These are phyloP conservation scores for Melanotaenia duboulayi DNA, from an alignment of 2,113 vertebrate genomes.

Conservation along the genomic window DNA sequence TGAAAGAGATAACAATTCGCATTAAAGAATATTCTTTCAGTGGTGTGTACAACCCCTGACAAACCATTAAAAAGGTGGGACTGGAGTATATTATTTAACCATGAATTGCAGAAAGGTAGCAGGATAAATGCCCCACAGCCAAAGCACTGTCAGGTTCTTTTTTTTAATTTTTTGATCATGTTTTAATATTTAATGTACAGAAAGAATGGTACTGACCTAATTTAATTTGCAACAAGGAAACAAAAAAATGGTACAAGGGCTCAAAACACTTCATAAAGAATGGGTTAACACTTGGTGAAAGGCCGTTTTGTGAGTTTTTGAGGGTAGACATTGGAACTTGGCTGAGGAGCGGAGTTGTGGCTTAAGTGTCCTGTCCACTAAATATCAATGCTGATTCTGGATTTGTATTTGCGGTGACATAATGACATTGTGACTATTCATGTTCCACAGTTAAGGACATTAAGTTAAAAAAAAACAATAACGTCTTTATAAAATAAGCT, in stretches of 20 bases:
- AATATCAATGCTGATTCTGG: slow-evolving; percentile 61
- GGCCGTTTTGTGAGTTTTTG: slow-evolving; percentile 38
- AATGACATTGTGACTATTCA: slow-evolving; percentile 19
- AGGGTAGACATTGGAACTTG: slow-evolving; percentile 40
- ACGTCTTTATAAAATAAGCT: background rate
- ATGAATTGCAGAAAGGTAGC: too few relatives aligned
- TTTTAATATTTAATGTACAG: background rate
- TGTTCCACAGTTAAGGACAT: slow-evolving; percentile 10
- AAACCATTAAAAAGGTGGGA: too few relatives aligned
- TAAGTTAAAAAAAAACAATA: background rate
- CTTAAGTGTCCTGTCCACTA: slow-evolving; percentile 66
- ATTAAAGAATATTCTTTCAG: too few relatives aligned
- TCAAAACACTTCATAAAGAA: background rate
- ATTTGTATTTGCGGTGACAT: slow-evolving; percentile 50
- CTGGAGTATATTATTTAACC: too few relatives aligned
- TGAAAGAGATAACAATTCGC: too few relatives aligned
- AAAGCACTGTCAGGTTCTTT: too few relatives aligned
- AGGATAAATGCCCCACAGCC: too few relatives aligned
- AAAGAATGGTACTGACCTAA: background rate
- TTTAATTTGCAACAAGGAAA: background rate
- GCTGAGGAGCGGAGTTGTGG: slow-evolving; percentile 45
- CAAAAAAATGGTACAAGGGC: background rate
- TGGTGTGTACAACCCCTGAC: too few relatives aligned
- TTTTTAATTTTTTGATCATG: background rate
- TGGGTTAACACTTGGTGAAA: background rate